Evolutionary conservation across 2,888 invertebrate genomes (phyloP).

Genomic region (Pomacea canaliculata): DNA sequence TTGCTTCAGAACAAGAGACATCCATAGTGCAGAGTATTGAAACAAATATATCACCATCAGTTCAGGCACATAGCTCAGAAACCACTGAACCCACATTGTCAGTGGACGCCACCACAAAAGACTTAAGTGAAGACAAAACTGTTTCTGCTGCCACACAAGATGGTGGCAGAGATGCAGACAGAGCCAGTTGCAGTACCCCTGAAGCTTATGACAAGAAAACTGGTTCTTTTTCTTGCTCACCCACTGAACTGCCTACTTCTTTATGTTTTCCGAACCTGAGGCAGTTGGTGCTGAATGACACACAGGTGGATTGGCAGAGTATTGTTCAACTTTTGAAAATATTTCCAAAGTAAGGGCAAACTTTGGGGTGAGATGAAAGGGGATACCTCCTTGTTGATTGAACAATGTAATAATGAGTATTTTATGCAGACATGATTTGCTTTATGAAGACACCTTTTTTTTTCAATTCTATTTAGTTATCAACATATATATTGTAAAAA

Average conservation of each 20-base stretch:
- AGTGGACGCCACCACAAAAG: neutral
- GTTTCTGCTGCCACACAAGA: neutral
- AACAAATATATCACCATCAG: no score
- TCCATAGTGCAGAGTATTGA: no score
- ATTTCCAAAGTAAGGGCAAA: constrained; percentile 65
- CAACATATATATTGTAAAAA: no score
- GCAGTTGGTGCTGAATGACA: constrained; percentile 88
- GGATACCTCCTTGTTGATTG: no score
- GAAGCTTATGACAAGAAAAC: neutral
- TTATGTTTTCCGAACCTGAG: constrained; percentile 66
- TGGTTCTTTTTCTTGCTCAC: neutral
- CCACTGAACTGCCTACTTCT: neutral
- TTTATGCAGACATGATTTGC: no score
- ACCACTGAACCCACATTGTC: no score
- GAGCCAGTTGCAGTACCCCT: neutral
- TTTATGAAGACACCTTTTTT: no score
- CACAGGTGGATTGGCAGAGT: constrained; percentile 87
- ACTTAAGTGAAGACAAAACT: neutral
- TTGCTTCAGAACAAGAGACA: no score
- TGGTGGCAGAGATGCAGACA: neutral
- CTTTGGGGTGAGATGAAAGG: no score
- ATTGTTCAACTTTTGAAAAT: constrained; percentile 79
- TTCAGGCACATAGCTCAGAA: no score
- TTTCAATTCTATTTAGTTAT: no score
- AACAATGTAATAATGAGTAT: no score